Percentiles rank a stretch among this genome's conserved stretches.
Conservation (phyloP, 2,888 invertebrate genomes). For the Belgica antarctica region DNA sequence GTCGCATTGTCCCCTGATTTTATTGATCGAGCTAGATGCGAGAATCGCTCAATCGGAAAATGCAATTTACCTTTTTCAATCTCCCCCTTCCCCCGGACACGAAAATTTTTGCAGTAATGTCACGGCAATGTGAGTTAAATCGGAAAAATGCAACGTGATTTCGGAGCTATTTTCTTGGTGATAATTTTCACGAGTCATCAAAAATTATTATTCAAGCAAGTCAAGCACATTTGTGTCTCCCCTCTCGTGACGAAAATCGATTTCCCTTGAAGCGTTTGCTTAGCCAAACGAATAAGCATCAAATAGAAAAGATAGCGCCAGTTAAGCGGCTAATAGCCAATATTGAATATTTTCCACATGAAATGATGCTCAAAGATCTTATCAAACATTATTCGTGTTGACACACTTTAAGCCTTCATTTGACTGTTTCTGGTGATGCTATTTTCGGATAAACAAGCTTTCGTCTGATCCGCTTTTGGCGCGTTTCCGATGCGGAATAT, state of each 20-base stretch:
- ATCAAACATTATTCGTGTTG: constrained; percentile 3
- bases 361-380: constrained; percentile 27
- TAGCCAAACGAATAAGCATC: not conserved
- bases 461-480: not conserved
- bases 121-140: no score
- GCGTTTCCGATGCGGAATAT: no score
- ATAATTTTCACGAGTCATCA: constrained; percentile 25
- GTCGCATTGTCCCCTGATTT: constrained; percentile 30
- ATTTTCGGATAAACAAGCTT: not conserved
- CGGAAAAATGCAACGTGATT: not conserved
- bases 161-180: not conserved
- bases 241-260: constrained; percentile 11
- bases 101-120: not conserved
- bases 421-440: not conserved
- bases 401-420: not conserved
- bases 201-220: constrained; percentile 16
- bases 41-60: not conserved
- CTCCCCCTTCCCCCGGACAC: not conserved
- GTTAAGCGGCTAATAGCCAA: constrained; percentile 30
- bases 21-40: constrained; percentile 19
- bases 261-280: constrained; percentile 5
- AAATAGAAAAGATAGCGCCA: constrained; percentile 10
- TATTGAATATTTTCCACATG: constrained; percentile 32
- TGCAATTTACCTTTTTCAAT: not conserved
- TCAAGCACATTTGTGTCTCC: not conserved